A percentile compares a stretch with the other conserved stretches of the same genome.
Conservation (phyloP, 2,797 vertebrate genomes). For the Spheniscus humboldti region DNA sequence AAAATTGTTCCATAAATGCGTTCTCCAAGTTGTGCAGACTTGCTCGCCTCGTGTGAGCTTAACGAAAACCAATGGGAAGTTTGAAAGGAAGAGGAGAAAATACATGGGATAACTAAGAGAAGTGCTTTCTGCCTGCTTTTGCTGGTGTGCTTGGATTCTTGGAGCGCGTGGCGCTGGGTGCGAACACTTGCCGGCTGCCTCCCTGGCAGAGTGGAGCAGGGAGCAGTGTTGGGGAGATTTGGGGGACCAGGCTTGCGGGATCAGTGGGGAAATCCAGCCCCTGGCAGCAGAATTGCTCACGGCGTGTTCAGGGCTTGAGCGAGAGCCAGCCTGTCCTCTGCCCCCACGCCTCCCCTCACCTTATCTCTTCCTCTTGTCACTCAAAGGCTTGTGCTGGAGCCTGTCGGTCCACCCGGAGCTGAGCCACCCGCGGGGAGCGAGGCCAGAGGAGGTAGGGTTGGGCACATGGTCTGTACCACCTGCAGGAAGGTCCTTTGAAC, state of each 20-base stretch:
- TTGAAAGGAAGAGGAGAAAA: not conserved
- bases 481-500: not conserved
- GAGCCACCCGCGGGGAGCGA: not conserved
- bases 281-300: rapidly evolving
- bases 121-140: not conserved
- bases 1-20: not conserved
- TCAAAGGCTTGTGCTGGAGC: not conserved
- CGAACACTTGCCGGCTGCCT: rapidly evolving
- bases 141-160: not conserved
- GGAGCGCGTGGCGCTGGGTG: not conserved
- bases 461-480: not conserved
- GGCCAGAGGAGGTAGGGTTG: not conserved
- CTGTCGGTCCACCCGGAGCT: not conserved
- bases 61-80: not conserved
- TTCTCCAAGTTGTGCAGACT: not conserved
- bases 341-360: not conserved
- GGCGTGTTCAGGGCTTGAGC: not conserved
- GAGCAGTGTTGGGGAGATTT: rapidly evolving
- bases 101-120: not conserved
- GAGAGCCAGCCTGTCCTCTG: not conserved
- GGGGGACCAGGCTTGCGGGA: not conserved
- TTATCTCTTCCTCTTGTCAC: not conserved
- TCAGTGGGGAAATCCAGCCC: not conserved
- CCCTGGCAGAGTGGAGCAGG: not conserved
- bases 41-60: not conserved